Evolutionary conservation across 2,113 vertebrate species (phyloP), one percentile per base, ranked within the genome.

Genomic region (Corydoras maculifer): DNA sequence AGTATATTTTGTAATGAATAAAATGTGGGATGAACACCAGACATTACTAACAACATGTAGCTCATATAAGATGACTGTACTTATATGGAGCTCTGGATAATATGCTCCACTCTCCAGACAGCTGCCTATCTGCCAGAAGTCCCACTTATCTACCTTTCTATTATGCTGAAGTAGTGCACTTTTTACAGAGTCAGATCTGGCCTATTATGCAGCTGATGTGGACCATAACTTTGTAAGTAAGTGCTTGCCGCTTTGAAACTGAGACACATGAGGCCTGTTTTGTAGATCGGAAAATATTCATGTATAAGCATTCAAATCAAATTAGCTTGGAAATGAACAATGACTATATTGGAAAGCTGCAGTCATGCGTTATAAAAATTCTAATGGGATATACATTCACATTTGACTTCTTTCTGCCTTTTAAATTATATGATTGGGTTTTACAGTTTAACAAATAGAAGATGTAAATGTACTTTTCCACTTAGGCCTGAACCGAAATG

Each of bases 201-300:
- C 48, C 72, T 64, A 73, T 67, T 73, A 62, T 15, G 29, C 18
- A 53, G 8, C 49, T 61, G 64, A 54, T 62, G n/a, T 73, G 31
- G 64, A 29, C 64, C 49, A 62, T 60, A 73, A 59, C 35, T 60
- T 18, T n/a, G 43, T 69, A 60, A 67, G 60, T 73, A 48, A 15
- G 29, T 25, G 18, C 55, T 65, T 59, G 35, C 18, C 12, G 10
- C 57, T 58, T 58, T 14, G 2, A 35, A 13, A 50, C 48, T 11
- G 48, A 51, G 18, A 15, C 29, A 53, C 70, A 51, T 31, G 54
- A 65, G 13, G 62, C 35, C 67, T 61, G 58, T 62, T 55, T 51
- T 60, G 71, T 73, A 58, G 4, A 53, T 54, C 48, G 25, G 58
- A 73, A 68, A 68, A 61, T 5, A 11, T 54, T 43, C 15, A n/a